Conservation (phyloP, 2,113 vertebrate genomes). For the Leptobrachium ailaonicum region DNA sequence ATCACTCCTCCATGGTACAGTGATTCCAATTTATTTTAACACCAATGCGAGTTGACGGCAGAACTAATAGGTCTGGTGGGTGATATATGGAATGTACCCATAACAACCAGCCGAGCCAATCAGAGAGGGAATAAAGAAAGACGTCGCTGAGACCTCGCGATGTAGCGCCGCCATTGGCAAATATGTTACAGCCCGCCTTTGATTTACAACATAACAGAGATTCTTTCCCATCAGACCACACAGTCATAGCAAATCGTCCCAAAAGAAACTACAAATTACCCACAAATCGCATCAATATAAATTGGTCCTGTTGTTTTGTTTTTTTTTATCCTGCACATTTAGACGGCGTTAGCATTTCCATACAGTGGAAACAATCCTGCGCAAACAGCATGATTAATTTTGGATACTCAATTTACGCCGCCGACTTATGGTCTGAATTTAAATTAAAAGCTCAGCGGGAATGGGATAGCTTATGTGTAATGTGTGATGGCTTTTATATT, state of each 20-base stretch:
- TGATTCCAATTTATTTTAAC: constrained; percentile 31
- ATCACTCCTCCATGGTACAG: constrained; percentile 2
- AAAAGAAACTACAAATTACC: constrained; percentile 33
- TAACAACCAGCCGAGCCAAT: constrained; percentile 16
- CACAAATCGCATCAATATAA: constrained; percentile 30
- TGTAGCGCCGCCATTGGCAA: constrained; percentile 2
- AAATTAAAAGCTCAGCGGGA: constrained; percentile 72
- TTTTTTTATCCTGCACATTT: background rate
- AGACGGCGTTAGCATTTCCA: constrained; percentile 52
- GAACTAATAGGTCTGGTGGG: constrained; percentile 19
- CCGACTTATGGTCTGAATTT: constrained; percentile 66
- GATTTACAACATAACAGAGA: constrained; percentile 8
- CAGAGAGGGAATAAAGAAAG: background rate
- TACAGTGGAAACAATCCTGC: constrained; percentile 50
- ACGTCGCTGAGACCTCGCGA: background rate
- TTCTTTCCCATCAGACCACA: constrained; percentile 19
- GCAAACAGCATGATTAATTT: constrained; percentile 54
- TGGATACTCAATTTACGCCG: constrained; percentile 57
- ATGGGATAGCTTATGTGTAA: constrained; percentile 61
- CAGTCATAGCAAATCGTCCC: constrained; percentile 31
- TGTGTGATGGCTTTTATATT: constrained; percentile 71
- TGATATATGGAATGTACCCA: constrained; percentile 21
- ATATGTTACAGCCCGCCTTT: background rate
- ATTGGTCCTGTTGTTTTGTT: constrained; percentile 33
- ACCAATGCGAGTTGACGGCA: constrained; percentile 11